Base-by-base conservation (phyloP, 2,888 invertebrate species). In the Gymnoscelis rufifasciata region DNA sequence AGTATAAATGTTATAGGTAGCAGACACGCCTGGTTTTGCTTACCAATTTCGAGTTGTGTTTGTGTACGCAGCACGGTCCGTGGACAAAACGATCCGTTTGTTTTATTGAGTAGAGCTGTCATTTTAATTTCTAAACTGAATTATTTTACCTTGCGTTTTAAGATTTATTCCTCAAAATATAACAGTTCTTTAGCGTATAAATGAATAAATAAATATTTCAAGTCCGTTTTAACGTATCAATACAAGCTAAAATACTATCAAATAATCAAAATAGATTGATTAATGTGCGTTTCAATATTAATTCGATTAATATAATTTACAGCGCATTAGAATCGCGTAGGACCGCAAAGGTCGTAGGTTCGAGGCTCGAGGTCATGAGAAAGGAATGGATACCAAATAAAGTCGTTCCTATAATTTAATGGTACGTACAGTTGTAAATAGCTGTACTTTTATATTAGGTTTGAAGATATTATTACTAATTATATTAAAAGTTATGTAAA, bases 221-320 rank as follows among this genome's bases (percentile, higher is more conserved):
- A n/a, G n/a, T n/a, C n/a, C n/a, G n/a, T n/a, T n/a, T n/a, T 13
- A 13, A 13, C 31, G 12, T 23, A 10, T 35, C 35, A 37, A 37
- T 37, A 12, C 13, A 11, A 33, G 14, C 33, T 35, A 19, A 23
- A 35, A 35, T 35, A 23, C 35, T 11, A 35, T 35, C 35, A 35
- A 35, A 35, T 19, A 35, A 35, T 40, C 27, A 38, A 5, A 30
- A 10, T 27, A 26, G 31, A 49, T 44, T 44, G 44, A 45, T 45
- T 38, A 42, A 49, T 49, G 41, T 14, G 38, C 39, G 26, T 47
- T 38, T 15, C 40, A 39, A 35, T 48, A 29, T 45, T 45, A 42
- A 47, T 47, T 43, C 47, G 51, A 51, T 38, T 42, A 43, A 46
- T 46, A 46, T 46, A 43, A 50, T 50, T 45, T 42, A 50, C 36